Percentiles rank a stretch among this genome's conserved stretches.
Conservation (phyloP, 2,888 invertebrate genomes). For the Itoplectis maculator region DNA sequence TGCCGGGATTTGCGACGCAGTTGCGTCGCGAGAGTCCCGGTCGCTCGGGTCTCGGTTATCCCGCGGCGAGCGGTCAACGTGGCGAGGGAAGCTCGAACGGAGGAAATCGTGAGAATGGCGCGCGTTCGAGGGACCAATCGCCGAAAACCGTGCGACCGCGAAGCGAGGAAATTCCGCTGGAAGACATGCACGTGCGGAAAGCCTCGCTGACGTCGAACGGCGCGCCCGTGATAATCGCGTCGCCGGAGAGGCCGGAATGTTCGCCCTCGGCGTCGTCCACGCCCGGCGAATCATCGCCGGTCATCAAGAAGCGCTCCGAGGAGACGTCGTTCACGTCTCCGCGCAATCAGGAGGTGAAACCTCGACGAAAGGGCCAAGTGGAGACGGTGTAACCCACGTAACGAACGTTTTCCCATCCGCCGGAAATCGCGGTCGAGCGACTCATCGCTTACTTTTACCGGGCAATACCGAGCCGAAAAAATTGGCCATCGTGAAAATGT, state of each 20-base stretch:
- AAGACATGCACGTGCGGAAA: conserved; percentile 88
- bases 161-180: conserved; percentile 93
- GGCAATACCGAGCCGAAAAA: neutral
- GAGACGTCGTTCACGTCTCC: conserved; percentile 92
- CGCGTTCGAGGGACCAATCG: conserved; percentile 90
- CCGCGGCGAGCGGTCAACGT: conserved; percentile 71
- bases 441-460: conserved; percentile 14
- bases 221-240: conserved; percentile 58
- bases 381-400: conserved; percentile 87
- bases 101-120: conserved; percentile 79
- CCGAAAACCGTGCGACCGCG: conserved; percentile 90
- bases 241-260: conserved; percentile 59
- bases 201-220: conserved; percentile 78
- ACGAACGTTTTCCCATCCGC: neutral
- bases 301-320: conserved; percentile 86
- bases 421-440: neutral
- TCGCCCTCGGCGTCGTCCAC: conserved; percentile 63
- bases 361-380: conserved; percentile 86
- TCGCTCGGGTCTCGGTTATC: conserved; percentile 66
- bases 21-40: conserved; percentile 84
- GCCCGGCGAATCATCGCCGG: conserved; percentile 64
- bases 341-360: conserved; percentile 86
- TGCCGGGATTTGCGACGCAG: conserved; percentile 86
- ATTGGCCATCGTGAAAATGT: no score
- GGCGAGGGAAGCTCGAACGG: conserved; percentile 73